These are phyloP conservation scores for Caenorhabditis brenneri DNA, from an alignment of 1,140 invertebrate species.

Conservation along the genomic window DNA sequence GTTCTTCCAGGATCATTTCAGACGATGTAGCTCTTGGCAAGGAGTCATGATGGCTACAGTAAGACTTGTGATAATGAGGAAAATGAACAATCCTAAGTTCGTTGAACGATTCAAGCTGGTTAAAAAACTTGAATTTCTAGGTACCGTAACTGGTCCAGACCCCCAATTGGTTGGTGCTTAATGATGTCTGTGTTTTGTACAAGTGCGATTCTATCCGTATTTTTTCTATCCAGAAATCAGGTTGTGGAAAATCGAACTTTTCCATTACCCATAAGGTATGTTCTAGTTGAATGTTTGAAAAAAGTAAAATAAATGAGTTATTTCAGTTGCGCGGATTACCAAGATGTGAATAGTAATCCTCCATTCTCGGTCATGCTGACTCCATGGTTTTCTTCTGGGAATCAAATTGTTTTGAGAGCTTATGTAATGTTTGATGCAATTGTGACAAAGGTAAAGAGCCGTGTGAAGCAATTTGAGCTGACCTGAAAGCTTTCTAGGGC, in stretches of 20 bases:
- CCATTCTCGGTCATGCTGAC: background rate
- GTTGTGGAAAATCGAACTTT: background rate
- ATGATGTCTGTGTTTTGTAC: background rate
- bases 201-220: background rate
- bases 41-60: background rate
- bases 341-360: background rate
- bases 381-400: background rate
- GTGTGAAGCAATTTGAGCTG: background rate
- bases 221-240: background rate
- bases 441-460: background rate
- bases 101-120: background rate
- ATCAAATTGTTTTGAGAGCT: background rate
- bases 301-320: too few species aligned
- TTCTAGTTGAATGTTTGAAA: background rate
- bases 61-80: background rate
- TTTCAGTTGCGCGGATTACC: background rate
- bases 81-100: background rate
- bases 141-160: background rate
- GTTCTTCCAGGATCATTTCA: background rate
- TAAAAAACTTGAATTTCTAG: background rate
- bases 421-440: background rate
- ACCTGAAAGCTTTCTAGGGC: too few species aligned
- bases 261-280: background rate
- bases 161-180: background rate
- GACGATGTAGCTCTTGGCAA: conserved; percentile 1